Base-by-base conservation (phyloP, 2,888 invertebrate species). In the Graphium colonna region DNA sequence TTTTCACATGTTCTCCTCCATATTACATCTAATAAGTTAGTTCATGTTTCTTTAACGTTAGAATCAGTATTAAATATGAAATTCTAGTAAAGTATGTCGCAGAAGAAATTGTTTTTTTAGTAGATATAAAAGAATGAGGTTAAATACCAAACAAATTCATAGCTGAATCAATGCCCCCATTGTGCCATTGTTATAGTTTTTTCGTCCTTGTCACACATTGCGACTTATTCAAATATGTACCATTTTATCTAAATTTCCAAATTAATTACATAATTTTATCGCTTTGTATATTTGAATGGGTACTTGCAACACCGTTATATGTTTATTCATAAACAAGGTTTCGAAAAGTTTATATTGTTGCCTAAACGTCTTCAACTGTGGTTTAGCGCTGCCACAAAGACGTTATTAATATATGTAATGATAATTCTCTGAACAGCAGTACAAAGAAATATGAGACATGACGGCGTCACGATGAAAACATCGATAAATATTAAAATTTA, bases 221-320 rank as follows among this genome's bases (percentile, higher is more conserved):
- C 17, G 16, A 17, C 38, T 38, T 16, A 44, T 46, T 52, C 7
- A 33, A 40, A 52, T 52, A 41, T 16, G 38, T 38, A 36, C 36
- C 38, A 16, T 44, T 26, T 44, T 51, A 38, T 48, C 40, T 9
- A 39, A 12, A 31, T 52, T 41, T 42, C 42, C 41, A 47, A 42
- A 52, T 52, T 45, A 52, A 52, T 52, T 52, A 52, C 51, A 52
- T 46, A 52, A 52, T 45, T 40, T 45, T 17, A 46, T 13, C n/a
- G 12, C 16, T 13, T 28, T 40, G 40, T 52, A 18, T 15, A 52
- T 33, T 52, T 39, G 45, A 16, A 18, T 39, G 40, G 15, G 5
- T 39, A 45, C 44, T 52, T 52, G 51, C 51, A 46, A 52, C 51
- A 52, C 45, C 17, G 26, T 33, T 50, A 26, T 16, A 45, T 52